phyloP scores from a whole-genome alignment of 2,113 vertebrate species.

The Tiliqua scincoides region DNA sequence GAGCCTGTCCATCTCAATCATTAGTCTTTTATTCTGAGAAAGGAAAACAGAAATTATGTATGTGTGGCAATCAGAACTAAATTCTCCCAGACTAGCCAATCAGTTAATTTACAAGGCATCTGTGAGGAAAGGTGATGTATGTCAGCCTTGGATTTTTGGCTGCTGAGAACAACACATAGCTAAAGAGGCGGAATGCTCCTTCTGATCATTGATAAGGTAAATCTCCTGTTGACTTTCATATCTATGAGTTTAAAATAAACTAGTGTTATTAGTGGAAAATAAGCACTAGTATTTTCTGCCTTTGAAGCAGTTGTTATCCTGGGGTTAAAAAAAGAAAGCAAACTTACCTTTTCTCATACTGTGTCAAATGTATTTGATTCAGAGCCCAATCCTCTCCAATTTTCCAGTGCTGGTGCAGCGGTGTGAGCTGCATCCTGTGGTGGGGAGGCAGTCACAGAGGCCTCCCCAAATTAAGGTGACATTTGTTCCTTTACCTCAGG shows the following conservation, averaged over 20 bases:
- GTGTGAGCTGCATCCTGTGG: no score
- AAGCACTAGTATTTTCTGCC: conserved; percentile 37
- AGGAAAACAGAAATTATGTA: conserved; percentile 21
- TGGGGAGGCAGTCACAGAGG: no score
- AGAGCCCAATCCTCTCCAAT: no score
- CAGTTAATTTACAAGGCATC: conserved; percentile 32
- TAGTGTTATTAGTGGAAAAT: conserved; percentile 39
- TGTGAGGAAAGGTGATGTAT: conserved; percentile 30
- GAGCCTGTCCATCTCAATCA: background rate
- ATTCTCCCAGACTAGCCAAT: conserved; percentile 30
- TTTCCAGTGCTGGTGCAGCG: no score
- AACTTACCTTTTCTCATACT: no score
- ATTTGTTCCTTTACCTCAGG: no score
- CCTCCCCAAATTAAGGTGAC: no score
- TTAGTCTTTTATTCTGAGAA: conserved; percentile 25
- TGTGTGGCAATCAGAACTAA: conserved; percentile 14
- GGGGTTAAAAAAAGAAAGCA: no score
- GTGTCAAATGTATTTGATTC: no score
- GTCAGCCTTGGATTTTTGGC: background rate
- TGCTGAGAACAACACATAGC: background rate
- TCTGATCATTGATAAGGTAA: background rate
- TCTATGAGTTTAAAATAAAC: conserved; percentile 35
- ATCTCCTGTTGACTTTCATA: background rate
- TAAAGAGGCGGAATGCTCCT: background rate
- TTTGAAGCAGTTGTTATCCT: background rate